Evolutionary conservation across 2,888 invertebrate species (phyloP).

Genomic region (Drosophila atroscutellata): DNA sequence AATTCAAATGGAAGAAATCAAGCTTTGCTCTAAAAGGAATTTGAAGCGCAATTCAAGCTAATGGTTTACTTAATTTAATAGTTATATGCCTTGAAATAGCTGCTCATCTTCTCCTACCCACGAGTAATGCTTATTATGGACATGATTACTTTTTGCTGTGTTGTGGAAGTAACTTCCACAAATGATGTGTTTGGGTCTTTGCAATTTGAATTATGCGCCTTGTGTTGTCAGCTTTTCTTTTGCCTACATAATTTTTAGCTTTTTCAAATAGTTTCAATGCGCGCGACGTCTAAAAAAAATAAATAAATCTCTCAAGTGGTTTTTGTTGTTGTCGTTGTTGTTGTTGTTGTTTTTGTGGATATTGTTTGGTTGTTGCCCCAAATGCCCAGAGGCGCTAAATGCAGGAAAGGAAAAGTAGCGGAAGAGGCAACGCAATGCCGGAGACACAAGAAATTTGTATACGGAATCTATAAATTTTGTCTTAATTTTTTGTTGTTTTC

Average conservation of each 20-base stretch:
- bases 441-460: conserved; percentile 40
- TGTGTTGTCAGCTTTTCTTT: conserved; percentile 10
- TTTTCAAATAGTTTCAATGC: conserved; percentile 20
- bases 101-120: conserved; percentile 2
- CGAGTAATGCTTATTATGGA: conserved; percentile 19
- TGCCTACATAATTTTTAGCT: conserved; percentile 10
- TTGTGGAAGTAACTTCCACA: conserved; percentile 9
- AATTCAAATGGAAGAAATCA: not conserved
- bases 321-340: conserved; percentile 26
- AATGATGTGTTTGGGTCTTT: conserved; percentile 13
- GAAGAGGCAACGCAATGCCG: conserved; percentile 52
- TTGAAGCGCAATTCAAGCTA: not conserved
- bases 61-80: not conserved
- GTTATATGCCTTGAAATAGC: not conserved
- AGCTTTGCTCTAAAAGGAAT: not conserved
- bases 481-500: conserved; percentile 61
- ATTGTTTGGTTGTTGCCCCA: conserved; percentile 36
- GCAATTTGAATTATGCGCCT: conserved; percentile 19
- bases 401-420: conserved; percentile 58
- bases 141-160: conserved; percentile 19
- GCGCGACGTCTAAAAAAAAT: conserved; percentile 22
- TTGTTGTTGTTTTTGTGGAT: conserved; percentile 14
- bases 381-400: conserved; percentile 70
- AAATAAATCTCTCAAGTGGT: conserved; percentile 68
- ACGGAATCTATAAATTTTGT: conserved; percentile 66